Evolutionary conservation across 2,888 invertebrate species (phyloP), one percentile per base, ranked within the genome.

Genomic region (Pristionchus fissidentatus): DNA sequence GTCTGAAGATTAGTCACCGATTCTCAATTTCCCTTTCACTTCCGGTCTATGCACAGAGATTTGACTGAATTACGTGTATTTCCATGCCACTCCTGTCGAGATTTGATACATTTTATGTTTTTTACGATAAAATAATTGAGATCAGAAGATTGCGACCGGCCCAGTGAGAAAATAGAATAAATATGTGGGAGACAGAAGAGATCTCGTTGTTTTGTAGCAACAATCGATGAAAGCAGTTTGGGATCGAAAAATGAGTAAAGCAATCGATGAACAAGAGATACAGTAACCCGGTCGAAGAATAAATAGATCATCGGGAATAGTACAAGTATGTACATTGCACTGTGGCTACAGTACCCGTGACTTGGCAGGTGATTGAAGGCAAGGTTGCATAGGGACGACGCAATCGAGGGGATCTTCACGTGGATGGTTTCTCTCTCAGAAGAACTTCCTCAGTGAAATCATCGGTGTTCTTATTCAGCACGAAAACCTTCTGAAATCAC

Each of bases 361-460:
- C 10, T 49, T 32, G 35, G 46, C 10, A 32, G 22, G 29, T 29
- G 26, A 49, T 32, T 77, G n/a, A 73, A 22, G n/a, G n/a, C n/a
- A n/a, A n/a, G n/a, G n/a, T n/a, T n/a, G n/a, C n/a, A n/a, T n/a
- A n/a, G n/a, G n/a, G n/a, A n/a, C n/a, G n/a, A n/a, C n/a, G n/a
- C n/a, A n/a, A n/a, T n/a, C n/a, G n/a, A n/a, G n/a, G n/a, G n/a
- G n/a, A n/a, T n/a, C n/a, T n/a, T n/a, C n/a, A n/a, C n/a, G 38
- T 29, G 46, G 73, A 73, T 5, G 73, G 26, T 77, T 77, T 77
- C 46, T 77, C 75, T 32, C 75, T 26, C 15, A 77, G 75, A 10
- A 77, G 49, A 15, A 77, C 75, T 77, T 77, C 75, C 22, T 77
- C 49, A 3, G 75, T 77, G 75, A 46, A 77, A 32, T 77, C 75